A percentile compares a stretch with the other conserved stretches of the same genome.
Evolutionary conservation across 2,797 vertebrate genomes (phyloP).

Genomic region (Argya squamiceps): DNA sequence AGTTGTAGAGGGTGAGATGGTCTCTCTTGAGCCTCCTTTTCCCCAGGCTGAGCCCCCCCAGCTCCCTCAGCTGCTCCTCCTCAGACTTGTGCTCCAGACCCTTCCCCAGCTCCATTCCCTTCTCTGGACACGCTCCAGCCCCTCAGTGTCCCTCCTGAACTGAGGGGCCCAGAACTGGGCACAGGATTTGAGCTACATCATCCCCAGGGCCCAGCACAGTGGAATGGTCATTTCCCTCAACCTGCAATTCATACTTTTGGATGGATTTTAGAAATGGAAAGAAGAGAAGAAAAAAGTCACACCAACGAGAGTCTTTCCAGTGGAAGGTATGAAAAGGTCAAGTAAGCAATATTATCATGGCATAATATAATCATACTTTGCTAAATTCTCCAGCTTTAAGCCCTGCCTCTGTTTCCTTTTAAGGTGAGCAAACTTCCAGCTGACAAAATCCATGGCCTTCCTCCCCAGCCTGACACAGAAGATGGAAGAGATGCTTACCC

Average conservation of each 20-base stretch:
- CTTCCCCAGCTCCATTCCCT: fast-evolving
- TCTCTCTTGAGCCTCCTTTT: not conserved
- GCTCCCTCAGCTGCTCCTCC: not conserved
- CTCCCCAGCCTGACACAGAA: not conserved
- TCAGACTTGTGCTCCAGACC: fast-evolving
- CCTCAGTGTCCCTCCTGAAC: not conserved
- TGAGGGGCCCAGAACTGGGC: not conserved
- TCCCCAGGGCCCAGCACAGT: not conserved
- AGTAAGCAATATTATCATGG: not conserved
- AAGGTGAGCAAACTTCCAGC: not conserved
- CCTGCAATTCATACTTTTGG: not conserved
- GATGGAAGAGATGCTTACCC: not conserved
- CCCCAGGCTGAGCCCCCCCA: not conserved
- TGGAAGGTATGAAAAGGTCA: not conserved
- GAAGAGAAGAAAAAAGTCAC: not conserved
- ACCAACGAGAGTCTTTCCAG: not conserved
- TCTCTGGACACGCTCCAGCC: not conserved
- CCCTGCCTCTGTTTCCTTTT: not conserved
- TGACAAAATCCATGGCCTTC: not conserved
- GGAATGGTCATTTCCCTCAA: fast-evolving
- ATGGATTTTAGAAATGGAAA: not conserved
- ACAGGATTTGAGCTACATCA: fast-evolving
- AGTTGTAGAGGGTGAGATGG: fast-evolving
- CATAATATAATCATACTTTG: not conserved
- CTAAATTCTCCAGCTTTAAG: not conserved